Base-by-base conservation (phyloP, 2,113 vertebrate genomes). In the Equus quagga region DNA sequence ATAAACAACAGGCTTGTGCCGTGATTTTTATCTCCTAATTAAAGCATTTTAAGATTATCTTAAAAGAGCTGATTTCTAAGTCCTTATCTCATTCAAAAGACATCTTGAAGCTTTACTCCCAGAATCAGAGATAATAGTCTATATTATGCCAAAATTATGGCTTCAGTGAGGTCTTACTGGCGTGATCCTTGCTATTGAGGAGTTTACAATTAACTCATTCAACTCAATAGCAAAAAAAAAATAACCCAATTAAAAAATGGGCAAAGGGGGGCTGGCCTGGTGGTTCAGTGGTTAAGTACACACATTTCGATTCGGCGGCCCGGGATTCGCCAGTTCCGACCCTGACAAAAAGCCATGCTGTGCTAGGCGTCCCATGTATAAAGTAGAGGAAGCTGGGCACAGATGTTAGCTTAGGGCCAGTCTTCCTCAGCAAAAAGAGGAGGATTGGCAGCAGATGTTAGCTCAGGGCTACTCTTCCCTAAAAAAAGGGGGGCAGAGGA, bases 51-150 rank as follows among this genome's bases (percentile, higher is more conserved):
- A 67, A 73, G 76, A 78, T 17, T 54, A 14, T 70, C 72, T 54
- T 65, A 46, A 84, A 84, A 93, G 33, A 44, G 24, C 51, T 94
- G 51, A 75, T 24, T 69, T 91, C 26, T 23, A 78, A 31, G n/a
- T 80, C 26, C 69, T 96, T 49, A 80, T 79, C 69, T 95, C 49
- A 51, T 56, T 92, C 73, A 86, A 96, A 93, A 28, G 15, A 79
- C 13, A 92, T 49, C 51, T 88, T 46, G 46, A 86, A 93, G 56
- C 41, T 73, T 60, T 31, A 78, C 33, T 92, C 51, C 67, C 41
- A 49, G 84, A 96, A 92, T 92, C 24, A 21, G 18, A 94, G 72
- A 70, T 15, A 92, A 84, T 26, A n/a, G 11, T 94, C 44, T 64
- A 81, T 7, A 41, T 10, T 46, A 73, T 12, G 73, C 18, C 81